Base-by-base conservation (phyloP, 2,888 invertebrate genomes). In the Eupithecia vulgata region DNA sequence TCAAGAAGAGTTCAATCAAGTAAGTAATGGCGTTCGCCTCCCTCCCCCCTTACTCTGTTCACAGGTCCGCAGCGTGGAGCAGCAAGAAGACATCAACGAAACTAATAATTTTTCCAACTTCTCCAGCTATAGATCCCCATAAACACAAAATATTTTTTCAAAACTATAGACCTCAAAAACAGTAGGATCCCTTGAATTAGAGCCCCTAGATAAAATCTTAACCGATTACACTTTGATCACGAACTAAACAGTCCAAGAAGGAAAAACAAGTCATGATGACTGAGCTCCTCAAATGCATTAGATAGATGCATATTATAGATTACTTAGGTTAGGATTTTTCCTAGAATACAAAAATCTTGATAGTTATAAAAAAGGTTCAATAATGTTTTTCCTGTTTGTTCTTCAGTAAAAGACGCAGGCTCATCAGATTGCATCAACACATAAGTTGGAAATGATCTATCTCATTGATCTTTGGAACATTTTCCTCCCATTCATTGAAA, bases 1-100 rank as follows among this genome's bases (percentile, higher is more conserved):
- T 93, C 93, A 86, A 86, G 91, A 91, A 89, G 94, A 94, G 93
- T 93, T 93, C 91, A 89, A 93, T 83, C 76, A 94, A 92, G 94
- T 94, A 90, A 94, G 94, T 94, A 89, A 85, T 83, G 70, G 79
- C 84, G 86, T 86, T 87, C 85, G 78, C 81, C 77, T 78, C 77
- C 78, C 67, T 78, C 73, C 72, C 77, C 66, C 75, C 76, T 74
- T 69, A 78, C 62, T 91, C 79, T 91, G 90, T 93, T 91, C 83
- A 72, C 94, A 92, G 91, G 81, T 80, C 67, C 40, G 68, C 80
- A 82, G 79, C 74, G 48, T 34, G 67, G 42, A 64, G 7, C 71
- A 30, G 45, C 34, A 65, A 48, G 37, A 70, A 48, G 35, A 13
- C 57, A 57, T 21, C 35, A n/a, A 35, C 12, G 10, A 64, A n/a